Conservation (phyloP, 2,888 invertebrate species). For the Noctua janthe region DNA sequence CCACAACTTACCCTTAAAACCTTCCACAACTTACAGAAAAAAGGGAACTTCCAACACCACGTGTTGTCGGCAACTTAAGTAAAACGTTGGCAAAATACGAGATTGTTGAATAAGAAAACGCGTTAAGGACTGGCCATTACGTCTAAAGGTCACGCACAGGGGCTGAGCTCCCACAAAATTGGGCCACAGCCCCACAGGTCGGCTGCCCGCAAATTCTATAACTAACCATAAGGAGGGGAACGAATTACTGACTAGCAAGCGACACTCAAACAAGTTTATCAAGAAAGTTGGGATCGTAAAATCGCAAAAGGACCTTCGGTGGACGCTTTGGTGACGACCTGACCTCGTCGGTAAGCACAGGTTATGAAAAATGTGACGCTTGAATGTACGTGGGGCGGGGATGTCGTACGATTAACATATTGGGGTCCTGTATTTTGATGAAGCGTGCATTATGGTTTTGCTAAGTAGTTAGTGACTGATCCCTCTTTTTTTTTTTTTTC, state of each 20-base stretch:
- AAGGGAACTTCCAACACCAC: constrained; percentile 46
- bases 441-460: neutral
- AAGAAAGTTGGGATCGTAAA: constrained; percentile 70
- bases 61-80: constrained; percentile 63
- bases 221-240: constrained; percentile 67
- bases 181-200: constrained; percentile 66
- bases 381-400: neutral
- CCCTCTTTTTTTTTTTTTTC: neutral
- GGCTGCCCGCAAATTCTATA: constrained; percentile 71
- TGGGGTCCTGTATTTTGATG: neutral
- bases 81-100: constrained; percentile 67
- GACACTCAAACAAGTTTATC: constrained; percentile 73
- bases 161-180: constrained; percentile 64
- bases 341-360: constrained; percentile 42
- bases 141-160: constrained; percentile 69
- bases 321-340: constrained; percentile 6
- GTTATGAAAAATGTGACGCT: constrained; percentile 54
- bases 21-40: constrained; percentile 8
- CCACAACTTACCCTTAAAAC: constrained; percentile 7
- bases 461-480: neutral
- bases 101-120: constrained; percentile 69
- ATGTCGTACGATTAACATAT: constrained; percentile 7
- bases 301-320: constrained; percentile 59
- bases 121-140: constrained; percentile 65
- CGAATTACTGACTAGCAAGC: constrained; percentile 65